Evolutionary conservation across 2,113 vertebrate species (phyloP).

Genomic region (Cyprinodon tularosa): DNA sequence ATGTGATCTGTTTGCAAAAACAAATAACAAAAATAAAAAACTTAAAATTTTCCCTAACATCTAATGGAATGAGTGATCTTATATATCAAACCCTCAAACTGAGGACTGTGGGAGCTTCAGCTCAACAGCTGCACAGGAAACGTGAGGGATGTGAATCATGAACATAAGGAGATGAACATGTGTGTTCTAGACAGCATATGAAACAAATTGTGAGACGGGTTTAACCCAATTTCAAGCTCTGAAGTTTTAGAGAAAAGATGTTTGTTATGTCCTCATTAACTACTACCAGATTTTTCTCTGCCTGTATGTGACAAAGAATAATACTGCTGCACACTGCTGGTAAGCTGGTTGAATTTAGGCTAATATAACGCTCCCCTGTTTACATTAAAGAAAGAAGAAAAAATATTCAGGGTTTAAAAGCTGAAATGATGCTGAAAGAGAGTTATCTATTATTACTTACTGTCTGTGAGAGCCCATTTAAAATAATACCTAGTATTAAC

Average conservation of each 20-base stretch:
- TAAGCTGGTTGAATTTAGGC: too few species aligned
- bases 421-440: too few species aligned
- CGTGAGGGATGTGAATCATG: constrained; percentile 47
- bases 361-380: too few species aligned
- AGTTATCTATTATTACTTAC: too few species aligned
- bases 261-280: not conserved
- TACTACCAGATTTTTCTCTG: not conserved
- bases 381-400: too few species aligned
- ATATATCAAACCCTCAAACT: constrained; percentile 31
- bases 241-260: not conserved
- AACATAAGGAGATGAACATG: constrained; percentile 23
- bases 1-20: not conserved
- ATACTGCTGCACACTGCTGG: too few species aligned
- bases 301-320: too few species aligned
- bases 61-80: not conserved
- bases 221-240: constrained; percentile 5
- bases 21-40: not conserved
- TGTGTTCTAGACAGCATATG: constrained; percentile 13
- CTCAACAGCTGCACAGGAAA: constrained; percentile 66
- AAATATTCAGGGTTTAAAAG: too few species aligned
- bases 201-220: constrained; percentile 21
- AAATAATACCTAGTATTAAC: too few species aligned
- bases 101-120: constrained; percentile 20
- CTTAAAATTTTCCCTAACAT: not conserved
- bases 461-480: too few species aligned